Evolutionary conservation across 2,797 vertebrate genomes (phyloP), one percentile per base, ranked within the genome.

Genomic region (Xenops minutus): DNA sequence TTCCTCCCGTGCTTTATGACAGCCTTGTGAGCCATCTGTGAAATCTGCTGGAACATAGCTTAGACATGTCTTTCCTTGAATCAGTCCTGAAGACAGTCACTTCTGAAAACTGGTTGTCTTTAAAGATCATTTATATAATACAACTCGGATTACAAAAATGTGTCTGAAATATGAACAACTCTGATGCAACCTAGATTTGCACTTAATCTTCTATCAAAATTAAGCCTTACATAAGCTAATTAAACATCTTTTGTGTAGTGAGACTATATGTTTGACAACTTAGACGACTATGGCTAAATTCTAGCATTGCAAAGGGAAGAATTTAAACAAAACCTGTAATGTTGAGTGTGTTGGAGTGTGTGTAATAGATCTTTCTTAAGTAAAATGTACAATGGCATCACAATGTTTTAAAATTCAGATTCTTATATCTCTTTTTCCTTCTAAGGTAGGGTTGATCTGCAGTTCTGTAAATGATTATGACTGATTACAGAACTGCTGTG

Each of bases 11-110:
- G 75, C 56, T 61, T 89, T 85, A 64, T 87, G 84, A 95, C 89
- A 94, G 91, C 68, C 64, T 76, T 85, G 49, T 93, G 56, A 93
- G 39, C 75, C 84, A 89, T 92, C 92, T 93, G 93, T 95, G 88
- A 94, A 85, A 87, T 93, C 37, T 95, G 29, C 67, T 93, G 88
- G 78, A 92, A 91, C 61, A 79, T 43, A 13, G 14, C 37, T 82
- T 82, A 41, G 74, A 19, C 30, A 26, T 36, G 36, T 80, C 86
- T 87, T 91, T 52, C 44, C 34, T 90, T 87, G 49, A 56, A 85
- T 79, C 49, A 69, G 43, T 82, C 81, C 59, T 89, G 64, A 74
- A 91, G 84, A 91, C 16, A 77, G n/a, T 48, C 9, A 30, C 34
- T 54, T 85, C 51, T 92, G 58, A 77, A 49, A 84, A 48, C 54